Conservation (phyloP, 2,797 vertebrate genomes). For the Smutsia gigantea region DNA sequence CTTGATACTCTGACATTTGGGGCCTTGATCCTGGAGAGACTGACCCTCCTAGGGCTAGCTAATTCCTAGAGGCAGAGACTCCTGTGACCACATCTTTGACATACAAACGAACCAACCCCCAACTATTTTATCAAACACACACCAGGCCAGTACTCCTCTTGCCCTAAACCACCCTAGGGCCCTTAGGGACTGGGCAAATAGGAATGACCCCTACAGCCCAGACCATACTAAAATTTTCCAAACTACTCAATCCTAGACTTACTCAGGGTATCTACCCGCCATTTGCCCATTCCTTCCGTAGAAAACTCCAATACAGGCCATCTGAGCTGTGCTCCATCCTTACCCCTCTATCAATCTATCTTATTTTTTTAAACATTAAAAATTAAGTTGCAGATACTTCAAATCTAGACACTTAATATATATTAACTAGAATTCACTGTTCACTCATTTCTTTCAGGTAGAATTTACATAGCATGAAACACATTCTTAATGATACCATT, state of each 20-base stretch:
- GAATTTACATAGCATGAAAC: not conserved
- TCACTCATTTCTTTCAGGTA: not conserved
- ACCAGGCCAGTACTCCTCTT: not conserved
- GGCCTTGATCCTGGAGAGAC: not conserved
- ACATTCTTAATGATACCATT: not conserved
- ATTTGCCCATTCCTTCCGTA: not conserved
- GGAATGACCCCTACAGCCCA: not conserved
- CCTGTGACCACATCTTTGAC: not conserved
- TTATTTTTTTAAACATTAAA: constrained; percentile 6
- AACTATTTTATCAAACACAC: not conserved
- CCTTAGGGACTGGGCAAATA: not conserved
- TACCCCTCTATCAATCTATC: not conserved
- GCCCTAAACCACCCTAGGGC: not conserved
- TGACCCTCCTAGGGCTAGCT: not conserved
- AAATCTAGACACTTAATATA: not conserved
- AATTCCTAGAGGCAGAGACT: not conserved
- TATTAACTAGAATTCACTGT: not conserved
- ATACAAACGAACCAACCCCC: not conserved
- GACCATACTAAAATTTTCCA: not conserved
- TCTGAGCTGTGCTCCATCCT: not conserved
- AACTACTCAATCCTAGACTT: not conserved
- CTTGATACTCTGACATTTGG: not conserved
- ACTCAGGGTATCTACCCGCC: not conserved
- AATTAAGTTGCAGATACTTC: not conserved
- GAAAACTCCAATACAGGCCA: not conserved